Percentiles rank a stretch among this genome's conserved stretches.
phyloP scores from a whole-genome alignment of 2,113 vertebrate genomes.

The Oxyura jamaicensis region DNA sequence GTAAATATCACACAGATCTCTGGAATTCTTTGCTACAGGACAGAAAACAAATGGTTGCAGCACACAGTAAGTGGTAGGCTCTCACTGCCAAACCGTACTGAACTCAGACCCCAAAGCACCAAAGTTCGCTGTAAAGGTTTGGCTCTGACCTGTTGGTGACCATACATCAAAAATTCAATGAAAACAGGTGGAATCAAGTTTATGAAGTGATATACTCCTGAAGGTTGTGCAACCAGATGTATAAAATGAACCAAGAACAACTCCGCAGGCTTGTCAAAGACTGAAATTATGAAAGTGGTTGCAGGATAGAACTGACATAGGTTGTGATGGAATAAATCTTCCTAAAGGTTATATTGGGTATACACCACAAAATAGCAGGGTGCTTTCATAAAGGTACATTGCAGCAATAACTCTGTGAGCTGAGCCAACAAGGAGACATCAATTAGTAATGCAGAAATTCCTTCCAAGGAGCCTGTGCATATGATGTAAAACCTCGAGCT shows the following conservation, averaged over 20 bases:
- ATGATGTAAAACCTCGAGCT: neutral
- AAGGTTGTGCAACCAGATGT: neutral
- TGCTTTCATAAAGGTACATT: neutral
- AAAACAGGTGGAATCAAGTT: neutral
- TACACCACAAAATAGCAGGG: neutral
- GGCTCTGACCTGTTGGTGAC: neutral
- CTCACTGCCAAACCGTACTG: neutral
- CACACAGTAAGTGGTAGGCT: neutral
- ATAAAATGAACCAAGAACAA: neutral
- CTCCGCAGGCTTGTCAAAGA: neutral
- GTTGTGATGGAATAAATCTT: neutral
- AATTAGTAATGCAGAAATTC: neutral
- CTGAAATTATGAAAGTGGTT: neutral
- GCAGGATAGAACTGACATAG: neutral
- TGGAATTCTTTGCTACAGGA: neutral
- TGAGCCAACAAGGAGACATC: neutral
- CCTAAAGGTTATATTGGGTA: neutral
- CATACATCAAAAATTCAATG: neutral
- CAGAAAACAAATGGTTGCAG: neutral
- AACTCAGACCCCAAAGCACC: neutral
- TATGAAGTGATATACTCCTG: neutral
- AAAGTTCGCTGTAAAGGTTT: neutral
- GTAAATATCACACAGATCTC: neutral
- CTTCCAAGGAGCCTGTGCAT: fast-evolving
- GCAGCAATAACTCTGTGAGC: neutral